Evolutionary conservation across 2,113 vertebrate genomes (phyloP), one percentile per base, ranked within the genome.

Genomic region (Cynocephalus volans): DNA sequence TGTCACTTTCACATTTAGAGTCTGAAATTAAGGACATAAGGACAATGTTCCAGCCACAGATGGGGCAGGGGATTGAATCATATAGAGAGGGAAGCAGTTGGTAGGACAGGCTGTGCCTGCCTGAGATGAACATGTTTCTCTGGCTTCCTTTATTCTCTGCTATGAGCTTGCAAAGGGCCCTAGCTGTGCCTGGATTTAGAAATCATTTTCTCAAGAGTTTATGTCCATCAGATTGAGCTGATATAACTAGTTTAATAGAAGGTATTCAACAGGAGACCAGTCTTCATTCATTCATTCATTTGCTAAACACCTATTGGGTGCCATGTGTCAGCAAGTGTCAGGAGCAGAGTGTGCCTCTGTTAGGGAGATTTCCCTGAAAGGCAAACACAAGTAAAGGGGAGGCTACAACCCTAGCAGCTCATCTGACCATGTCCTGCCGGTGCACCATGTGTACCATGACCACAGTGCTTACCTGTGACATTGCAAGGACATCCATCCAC

Each of bases 401-500:
- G 33, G 64, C 36, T 31, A 23, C 6, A 18, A 7, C 8, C 36
- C 69, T 48, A 31, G 4, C 14, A 72, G 41, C 77, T 73, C 17
- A 1, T 67, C 24, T 45, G 48, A n/a, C 62, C 2, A 0, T 64
- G 5, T 50, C 31, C 60, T 86, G 6, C n/a, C 31, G 87, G 8
- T 18, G 18, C 28, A 3, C 18, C 0, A 0, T 60, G 52, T 28
- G 8, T 33, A 2, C 33, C 48, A 0, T 84, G 36, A 79, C 18
- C 56, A 82, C 13, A 1, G 6, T 33, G n/a, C 75, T 56, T 90
- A 8, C 69, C 67, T n/a, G 24, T n/a, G 17, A 60, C 26, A 12
- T 69, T 17, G 5, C 0, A 3, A 33, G 52, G 11, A 48, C 58
- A 62, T 11, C 56, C 41, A 17, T 14, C 45, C 15, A 80, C 15